These are phyloP conservation scores for Mylabris phalerata DNA, from an alignment of 1,140 invertebrate genomes.

Conservation along the genomic window DNA sequence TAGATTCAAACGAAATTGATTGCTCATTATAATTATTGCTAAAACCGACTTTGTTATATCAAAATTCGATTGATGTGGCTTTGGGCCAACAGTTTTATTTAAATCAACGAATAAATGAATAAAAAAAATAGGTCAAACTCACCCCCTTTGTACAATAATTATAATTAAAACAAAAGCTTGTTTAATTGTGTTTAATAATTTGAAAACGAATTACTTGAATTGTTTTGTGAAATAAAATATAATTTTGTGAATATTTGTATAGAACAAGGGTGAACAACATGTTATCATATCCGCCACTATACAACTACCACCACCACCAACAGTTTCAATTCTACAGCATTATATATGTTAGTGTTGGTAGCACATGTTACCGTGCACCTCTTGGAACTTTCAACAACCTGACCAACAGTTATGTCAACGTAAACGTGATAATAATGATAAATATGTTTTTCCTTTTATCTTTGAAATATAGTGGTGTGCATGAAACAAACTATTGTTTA, in stretches of 20 bases:
- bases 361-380: slow-evolving; percentile 16
- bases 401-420: slow-evolving; percentile 21
- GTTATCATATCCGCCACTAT: neutral
- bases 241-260: neutral
- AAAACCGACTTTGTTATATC: too few relatives aligned
- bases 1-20: too few relatives aligned
- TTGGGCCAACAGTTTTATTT: too few relatives aligned
- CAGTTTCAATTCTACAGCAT: neutral
- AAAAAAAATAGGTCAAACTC: too few relatives aligned
- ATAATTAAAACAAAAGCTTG: neutral
- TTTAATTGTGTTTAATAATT: neutral
- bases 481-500: neutral
- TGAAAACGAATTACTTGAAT: neutral
- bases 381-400: slow-evolving; percentile 15
- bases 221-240: neutral
- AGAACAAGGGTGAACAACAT: neutral
- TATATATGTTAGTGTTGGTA: slow-evolving; percentile 2
- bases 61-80: too few relatives aligned
- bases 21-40: too few relatives aligned
- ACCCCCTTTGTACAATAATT: too few relatives aligned
- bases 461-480: neutral
- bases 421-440: slow-evolving; percentile 31
- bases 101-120: too few relatives aligned
- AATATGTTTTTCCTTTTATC: slow-evolving; percentile 8
- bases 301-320: too few relatives aligned